phyloP scores from a whole-genome alignment of 1,140 invertebrate genomes.

The Streblospio benedicti region DNA sequence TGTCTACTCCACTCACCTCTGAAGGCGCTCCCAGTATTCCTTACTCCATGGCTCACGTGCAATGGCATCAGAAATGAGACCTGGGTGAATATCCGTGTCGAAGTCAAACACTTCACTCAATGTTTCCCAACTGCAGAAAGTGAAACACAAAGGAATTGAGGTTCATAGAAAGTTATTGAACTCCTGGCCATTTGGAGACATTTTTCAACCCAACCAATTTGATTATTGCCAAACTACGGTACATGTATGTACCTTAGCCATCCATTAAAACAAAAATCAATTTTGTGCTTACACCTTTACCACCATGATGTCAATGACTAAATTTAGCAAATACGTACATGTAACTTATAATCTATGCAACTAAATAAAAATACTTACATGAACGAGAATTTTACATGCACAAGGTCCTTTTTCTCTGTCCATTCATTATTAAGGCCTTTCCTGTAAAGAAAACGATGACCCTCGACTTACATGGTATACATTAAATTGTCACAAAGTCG shows the following conservation, averaged over 20 bases:
- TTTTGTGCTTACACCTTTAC: no score
- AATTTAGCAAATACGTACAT: no score
- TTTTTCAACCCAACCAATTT: no score
- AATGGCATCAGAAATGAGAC: slow-evolving; percentile 51
- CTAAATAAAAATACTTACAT: slow-evolving; percentile 21
- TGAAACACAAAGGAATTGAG: slow-evolving; percentile 11
- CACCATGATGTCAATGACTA: no score
- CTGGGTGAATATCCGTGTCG: slow-evolving; percentile 43
- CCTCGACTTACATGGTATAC: neutral
- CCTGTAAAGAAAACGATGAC: slow-evolving; percentile 21
- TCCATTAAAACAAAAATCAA: no score
- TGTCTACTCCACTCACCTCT: slow-evolving; percentile 28
- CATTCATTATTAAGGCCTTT: slow-evolving; percentile 29
- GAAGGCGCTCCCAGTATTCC: slow-evolving; percentile 22
- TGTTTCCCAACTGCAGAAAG: slow-evolving; percentile 53
- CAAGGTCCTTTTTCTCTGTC: slow-evolving; percentile 27
- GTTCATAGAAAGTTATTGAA: no score
- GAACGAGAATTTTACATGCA: slow-evolving; percentile 27
- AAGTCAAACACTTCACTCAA: slow-evolving; percentile 47
- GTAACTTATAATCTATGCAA: neutral
- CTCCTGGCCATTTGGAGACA: no score
- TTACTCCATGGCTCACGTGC: slow-evolving; percentile 51
- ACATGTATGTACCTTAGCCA: no score
- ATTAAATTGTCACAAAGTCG: no score
- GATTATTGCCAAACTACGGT: no score